Percentiles rank a stretch among this genome's conserved stretches.
Conservation (phyloP, 2,113 vertebrate species). For the Oreochromis tanganicae region DNA sequence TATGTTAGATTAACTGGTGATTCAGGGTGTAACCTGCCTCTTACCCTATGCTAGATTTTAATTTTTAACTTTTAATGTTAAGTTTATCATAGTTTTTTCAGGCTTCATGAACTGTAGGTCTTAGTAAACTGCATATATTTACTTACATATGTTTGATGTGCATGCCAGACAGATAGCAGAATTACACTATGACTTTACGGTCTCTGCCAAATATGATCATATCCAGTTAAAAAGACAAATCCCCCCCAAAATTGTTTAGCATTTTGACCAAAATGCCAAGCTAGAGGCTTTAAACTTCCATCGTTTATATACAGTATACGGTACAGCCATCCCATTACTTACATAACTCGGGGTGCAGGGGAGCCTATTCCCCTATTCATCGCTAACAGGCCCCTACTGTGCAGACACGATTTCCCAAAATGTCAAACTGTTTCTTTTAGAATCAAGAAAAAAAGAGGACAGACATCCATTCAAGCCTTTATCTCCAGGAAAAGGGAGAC, state of each 20-base stretch:
- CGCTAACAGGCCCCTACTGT: background rate
- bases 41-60: background rate
- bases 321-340: background rate
- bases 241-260: background rate
- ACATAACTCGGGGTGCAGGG: background rate
- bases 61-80: background rate
- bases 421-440: background rate
- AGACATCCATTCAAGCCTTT: constrained; percentile 19
- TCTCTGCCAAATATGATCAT: background rate
- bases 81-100: background rate
- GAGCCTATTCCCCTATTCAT: background rate
- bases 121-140: background rate
- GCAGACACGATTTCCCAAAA: background rate
- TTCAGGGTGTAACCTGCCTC: background rate
- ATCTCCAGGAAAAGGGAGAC: constrained; percentile 11
- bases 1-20: background rate
- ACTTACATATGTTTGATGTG: background rate
- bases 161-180: background rate
- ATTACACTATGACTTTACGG: background rate
- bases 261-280: background rate
- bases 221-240: background rate
- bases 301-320: background rate
- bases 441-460: background rate
- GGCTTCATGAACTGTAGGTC: background rate
- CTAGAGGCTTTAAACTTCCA: background rate